A percentile compares a stretch with the other conserved stretches of the same genome.
phyloP scores from a whole-genome alignment of 37 sponge, comb jelly and placozoan genomes.

The Aplysina aerophoba region DNA sequence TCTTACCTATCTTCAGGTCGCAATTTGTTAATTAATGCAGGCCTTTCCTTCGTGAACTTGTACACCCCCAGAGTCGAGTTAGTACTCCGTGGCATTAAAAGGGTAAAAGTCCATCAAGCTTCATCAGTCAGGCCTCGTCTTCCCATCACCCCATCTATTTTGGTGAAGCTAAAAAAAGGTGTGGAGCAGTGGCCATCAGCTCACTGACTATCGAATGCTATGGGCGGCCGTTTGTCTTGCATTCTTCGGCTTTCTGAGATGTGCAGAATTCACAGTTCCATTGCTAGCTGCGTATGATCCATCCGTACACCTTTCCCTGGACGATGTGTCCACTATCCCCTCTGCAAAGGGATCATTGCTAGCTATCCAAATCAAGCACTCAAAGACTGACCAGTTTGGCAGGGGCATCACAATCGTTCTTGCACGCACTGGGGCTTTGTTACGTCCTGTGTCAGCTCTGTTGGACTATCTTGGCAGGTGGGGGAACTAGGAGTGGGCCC shows the following conservation, averaged over 20 bases:
- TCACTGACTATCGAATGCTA: conserved; percentile 16
- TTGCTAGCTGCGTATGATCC: background rate
- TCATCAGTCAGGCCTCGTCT: background rate
- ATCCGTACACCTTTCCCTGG: background rate
- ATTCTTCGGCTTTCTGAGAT: conserved; percentile 39
- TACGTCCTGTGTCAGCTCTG: conserved; percentile 12
- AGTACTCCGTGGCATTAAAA: too few relatives aligned
- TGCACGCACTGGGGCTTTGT: background rate
- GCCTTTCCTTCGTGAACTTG: too few relatives aligned
- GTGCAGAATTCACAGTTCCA: conserved; percentile 9
- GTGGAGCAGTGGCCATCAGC: background rate
- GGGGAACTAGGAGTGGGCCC: background rate
- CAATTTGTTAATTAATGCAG: too few relatives aligned
- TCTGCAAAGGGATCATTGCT: too few relatives aligned
- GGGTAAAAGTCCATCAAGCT: background rate
- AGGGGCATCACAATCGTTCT: background rate
- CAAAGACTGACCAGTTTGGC: conserved; percentile 10
- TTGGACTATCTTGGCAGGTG: background rate
- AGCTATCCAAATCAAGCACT: background rate
- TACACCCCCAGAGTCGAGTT: too few relatives aligned
- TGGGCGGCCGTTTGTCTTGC: conserved; percentile 22
- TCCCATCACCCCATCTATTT: background rate
- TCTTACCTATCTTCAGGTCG: too few relatives aligned
- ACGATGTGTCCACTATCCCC: background rate
- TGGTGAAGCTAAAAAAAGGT: background rate